These are phyloP conservation scores for Hyla sarda DNA, from an alignment of 2,113 vertebrate species.

Conservation along the genomic window DNA sequence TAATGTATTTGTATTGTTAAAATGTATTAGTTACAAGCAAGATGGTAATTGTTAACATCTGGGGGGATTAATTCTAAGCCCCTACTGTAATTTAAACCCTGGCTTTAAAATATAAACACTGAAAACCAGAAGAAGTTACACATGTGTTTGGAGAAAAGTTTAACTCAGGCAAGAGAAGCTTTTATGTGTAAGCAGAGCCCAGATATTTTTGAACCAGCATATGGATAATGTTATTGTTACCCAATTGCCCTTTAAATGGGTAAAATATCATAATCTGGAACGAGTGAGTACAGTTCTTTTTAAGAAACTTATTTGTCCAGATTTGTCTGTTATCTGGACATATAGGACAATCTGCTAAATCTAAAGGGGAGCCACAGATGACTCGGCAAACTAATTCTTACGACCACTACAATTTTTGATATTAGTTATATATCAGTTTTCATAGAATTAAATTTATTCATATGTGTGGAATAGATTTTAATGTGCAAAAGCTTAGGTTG, in stretches of 20 bases:
- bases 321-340: too few species aligned
- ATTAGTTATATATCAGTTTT: too few species aligned
- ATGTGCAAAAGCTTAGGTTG: too few species aligned
- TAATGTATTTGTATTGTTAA: background rate
- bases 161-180: background rate
- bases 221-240: background rate
- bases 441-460: too few species aligned
- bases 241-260: background rate
- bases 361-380: too few species aligned
- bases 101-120: background rate
- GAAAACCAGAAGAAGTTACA: background rate
- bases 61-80: background rate
- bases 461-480: too few species aligned
- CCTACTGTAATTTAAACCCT: constrained; percentile 6
- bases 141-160: background rate
- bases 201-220: background rate
- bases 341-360: too few species aligned
- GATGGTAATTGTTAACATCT: constrained; percentile 10
- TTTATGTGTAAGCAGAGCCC: background rate
- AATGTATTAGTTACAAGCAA: background rate
- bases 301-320: too few species aligned
- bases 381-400: too few species aligned
- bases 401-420: too few species aligned
- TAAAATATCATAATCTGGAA: too few species aligned
- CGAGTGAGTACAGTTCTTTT: too few species aligned